These are phyloP conservation scores for Raja brachyura DNA, from an alignment of 2,113 vertebrate genomes.

Conservation along the genomic window DNA sequence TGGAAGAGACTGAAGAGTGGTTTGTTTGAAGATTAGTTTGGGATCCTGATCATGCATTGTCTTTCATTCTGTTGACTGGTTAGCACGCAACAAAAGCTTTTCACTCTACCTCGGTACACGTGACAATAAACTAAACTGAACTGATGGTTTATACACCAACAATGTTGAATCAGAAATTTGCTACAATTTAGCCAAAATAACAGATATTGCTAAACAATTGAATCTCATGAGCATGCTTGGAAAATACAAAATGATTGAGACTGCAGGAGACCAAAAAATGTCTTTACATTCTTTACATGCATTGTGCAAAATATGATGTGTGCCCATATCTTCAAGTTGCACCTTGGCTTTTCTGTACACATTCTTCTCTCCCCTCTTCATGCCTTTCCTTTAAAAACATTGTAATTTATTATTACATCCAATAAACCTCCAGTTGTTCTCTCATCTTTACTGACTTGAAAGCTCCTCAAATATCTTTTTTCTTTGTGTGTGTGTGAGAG, in stretches of 20 bases:
- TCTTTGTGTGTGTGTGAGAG: not conserved
- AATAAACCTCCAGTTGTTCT: not conserved
- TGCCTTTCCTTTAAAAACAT: not conserved
- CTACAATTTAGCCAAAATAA: not conserved
- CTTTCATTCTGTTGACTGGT: too few species aligned
- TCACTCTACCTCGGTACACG: too few species aligned
- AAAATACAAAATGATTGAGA: not conserved
- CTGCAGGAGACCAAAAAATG: not conserved
- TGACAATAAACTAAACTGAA: too few species aligned
- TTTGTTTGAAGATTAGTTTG: not conserved
- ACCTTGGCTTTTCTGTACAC: not conserved
- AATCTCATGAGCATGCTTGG: not conserved
- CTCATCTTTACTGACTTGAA: not conserved
- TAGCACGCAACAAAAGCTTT: too few species aligned
- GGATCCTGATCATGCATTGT: too few species aligned
- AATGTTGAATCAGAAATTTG: not conserved
- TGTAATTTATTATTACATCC: not conserved
- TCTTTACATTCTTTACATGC: not conserved
- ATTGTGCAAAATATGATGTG: not conserved
- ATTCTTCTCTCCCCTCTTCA: not conserved
- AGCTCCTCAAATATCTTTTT: not conserved
- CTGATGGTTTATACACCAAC: not conserved
- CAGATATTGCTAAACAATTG: not conserved
- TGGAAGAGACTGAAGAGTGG: not conserved
- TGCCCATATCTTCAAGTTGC: not conserved